Percentiles rank a stretch among this genome's conserved stretches.
Conservation (phyloP, 1,140 invertebrate genomes). For the Euura saliciscinereae region DNA sequence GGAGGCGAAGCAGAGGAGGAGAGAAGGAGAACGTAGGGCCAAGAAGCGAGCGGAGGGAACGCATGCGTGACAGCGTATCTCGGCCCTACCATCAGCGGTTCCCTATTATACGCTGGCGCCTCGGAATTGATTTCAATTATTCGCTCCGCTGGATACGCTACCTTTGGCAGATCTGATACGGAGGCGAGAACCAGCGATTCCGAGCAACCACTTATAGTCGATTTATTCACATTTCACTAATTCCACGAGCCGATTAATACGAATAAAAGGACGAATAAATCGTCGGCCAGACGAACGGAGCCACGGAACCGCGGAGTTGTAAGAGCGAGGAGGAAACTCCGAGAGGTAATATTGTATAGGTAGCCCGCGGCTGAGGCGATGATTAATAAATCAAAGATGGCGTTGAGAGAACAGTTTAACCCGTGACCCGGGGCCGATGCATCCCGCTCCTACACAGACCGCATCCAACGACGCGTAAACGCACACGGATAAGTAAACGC, state of each 20-base stretch:
- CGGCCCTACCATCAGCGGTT: neutral
- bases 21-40: neutral
- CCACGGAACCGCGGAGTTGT: neutral
- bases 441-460: constrained; percentile 27
- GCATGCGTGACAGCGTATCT: neutral
- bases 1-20: neutral
- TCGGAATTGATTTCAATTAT: constrained; percentile 5
- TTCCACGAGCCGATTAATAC: too few relatives aligned
- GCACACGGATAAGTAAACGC: neutral
- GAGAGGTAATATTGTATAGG: constrained; percentile 39
- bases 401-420: constrained; percentile 53
- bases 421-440: constrained; percentile 43
- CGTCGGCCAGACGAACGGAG: neutral
- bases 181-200: neutral
- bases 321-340: constrained; percentile 23
- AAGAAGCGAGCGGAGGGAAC: neutral
- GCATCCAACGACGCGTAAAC: neutral
- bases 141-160: constrained; percentile 6
- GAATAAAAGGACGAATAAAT: neutral
- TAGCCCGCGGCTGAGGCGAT: constrained; percentile 40
- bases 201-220: neutral
- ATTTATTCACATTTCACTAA: too few relatives aligned
- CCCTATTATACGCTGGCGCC: constrained; percentile 3
- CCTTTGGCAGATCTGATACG: constrained; percentile 6
- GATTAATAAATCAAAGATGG: constrained; percentile 51